Evolutionary conservation across 1,140 invertebrate genomes (phyloP), one percentile per base, ranked within the genome.

Genomic region (Polyergus mexicanus): DNA sequence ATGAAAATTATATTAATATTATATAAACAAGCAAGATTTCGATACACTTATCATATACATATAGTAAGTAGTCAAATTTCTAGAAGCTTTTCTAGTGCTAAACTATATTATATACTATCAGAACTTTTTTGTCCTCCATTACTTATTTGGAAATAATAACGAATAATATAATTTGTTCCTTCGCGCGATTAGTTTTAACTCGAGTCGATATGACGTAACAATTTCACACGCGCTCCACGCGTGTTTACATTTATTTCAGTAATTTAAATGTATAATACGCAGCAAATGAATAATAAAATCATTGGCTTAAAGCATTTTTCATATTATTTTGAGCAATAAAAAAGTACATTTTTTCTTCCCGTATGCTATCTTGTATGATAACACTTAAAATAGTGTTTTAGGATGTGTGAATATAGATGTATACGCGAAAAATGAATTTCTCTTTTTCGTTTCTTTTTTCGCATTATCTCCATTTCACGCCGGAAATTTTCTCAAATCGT

Each of bases 11-110:
- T 92, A n/a, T n/a, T n/a, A 90, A 88, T 92, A 92, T 89, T 86
- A 90, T 91, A 91, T 87, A 93, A 93, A 93, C 86, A 94, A 94
- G 92, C 92, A 75, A 91, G 71, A 80, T 91, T 92, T 90, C 86
- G 88, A 88, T 93, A 91, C 83, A 92, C 78, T 91, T 87, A 92
- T 91, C 80, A 65, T 88, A 88, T 92, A 25, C 25, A 25, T 65
- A 44, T 77, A 44, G 19, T 77, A 77, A 77, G 85, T 89, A 93
- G 83, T 92, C 88, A 91, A 92, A 78, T 87, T 74, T 87, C 90
- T 93, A 93, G 91, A 93, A 92, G 88, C 90, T 88, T 38, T 11
- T 84, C 89, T 91, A 89, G 54, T 1, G n/a, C 84, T 87, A 91
- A 83, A 90, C 86, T 84, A 28, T 90, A 87, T 90, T 91, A 89